Conservation (phyloP, 2,888 invertebrate genomes). For the Epinotia brunnichana region DNA sequence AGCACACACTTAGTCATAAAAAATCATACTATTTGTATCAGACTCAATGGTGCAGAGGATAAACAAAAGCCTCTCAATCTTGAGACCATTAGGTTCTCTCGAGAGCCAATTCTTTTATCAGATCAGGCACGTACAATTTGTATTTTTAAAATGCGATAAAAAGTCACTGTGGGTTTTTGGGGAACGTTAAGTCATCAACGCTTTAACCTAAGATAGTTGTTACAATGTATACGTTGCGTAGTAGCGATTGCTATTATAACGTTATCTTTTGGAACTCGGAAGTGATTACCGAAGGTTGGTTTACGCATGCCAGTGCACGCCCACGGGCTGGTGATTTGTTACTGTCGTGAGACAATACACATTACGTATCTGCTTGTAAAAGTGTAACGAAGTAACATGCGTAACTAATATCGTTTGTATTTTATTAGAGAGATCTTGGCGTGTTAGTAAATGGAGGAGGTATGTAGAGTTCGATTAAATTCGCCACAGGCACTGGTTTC, state of each 20-base stretch:
- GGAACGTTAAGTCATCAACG: not conserved
- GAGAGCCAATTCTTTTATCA: no score
- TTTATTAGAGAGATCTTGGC: not conserved
- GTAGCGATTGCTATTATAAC: slow-evolving; percentile 3
- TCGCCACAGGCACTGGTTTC: not conserved
- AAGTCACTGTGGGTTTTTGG: not conserved
- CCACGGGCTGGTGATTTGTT: slow-evolving; percentile 7
- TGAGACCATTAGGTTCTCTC: no score
- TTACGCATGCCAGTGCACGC: not conserved
- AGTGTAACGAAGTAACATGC: slow-evolving; percentile 2
- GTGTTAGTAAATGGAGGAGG: not conserved
- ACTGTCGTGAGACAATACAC: slow-evolving; percentile 5
- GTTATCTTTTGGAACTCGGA: slow-evolving; percentile 33
- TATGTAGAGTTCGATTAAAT: not conserved
- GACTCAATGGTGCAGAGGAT: no score
- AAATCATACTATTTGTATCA: no score
- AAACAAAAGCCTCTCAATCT: no score
- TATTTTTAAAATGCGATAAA: not conserved
- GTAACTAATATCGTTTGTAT: slow-evolving; percentile 2
- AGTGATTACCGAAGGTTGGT: slow-evolving; percentile 28
- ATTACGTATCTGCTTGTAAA: slow-evolving; percentile 5
- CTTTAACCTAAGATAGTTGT: not conserved
- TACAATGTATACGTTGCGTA: no score
- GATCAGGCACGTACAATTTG: slow-evolving; percentile 2
- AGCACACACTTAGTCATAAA: not conserved